A percentile compares a stretch with the other conserved stretches of the same genome.
Conservation (phyloP, 2,888 invertebrate genomes). For the Podotricha telesiphe region DNA sequence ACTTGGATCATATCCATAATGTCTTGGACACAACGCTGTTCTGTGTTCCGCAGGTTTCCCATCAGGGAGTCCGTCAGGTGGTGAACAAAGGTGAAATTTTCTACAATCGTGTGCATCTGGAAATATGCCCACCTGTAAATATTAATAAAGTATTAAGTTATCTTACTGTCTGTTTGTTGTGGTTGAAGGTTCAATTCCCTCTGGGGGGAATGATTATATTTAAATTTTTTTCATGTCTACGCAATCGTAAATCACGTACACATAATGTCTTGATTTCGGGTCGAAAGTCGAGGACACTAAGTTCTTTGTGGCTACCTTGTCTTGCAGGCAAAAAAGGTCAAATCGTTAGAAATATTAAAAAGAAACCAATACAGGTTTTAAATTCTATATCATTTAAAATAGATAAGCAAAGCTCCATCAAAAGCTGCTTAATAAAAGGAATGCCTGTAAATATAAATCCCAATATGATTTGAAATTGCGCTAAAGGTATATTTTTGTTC, state of each 20-base stretch:
- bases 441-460: neutral
- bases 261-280: too few relatives aligned
- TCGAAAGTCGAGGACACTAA: too few relatives aligned
- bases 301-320: too few relatives aligned
- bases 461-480: neutral
- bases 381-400: too few relatives aligned
- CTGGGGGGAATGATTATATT: too few relatives aligned
- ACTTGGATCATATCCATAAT: constrained; percentile 70
- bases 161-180: neutral
- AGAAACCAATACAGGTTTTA: too few relatives aligned
- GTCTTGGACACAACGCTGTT: constrained; percentile 67
- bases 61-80: constrained; percentile 64
- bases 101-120: constrained; percentile 75
- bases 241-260: too few relatives aligned
- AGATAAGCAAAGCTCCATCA: neutral
- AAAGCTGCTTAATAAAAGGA: neutral
- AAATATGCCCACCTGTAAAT: constrained; percentile 72
- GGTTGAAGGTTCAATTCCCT: too few relatives aligned
- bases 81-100: constrained; percentile 76
- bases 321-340: too few relatives aligned
- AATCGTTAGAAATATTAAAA: too few relatives aligned
- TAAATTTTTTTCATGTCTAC: too few relatives aligned
- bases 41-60: constrained; percentile 72
- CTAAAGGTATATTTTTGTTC: constrained; percentile 5
- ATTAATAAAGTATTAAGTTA: neutral